Evolutionary conservation across 2,797 vertebrate species (phyloP), one percentile per base, ranked within the genome.

Genomic region (Aeoliscus strigatus): DNA sequence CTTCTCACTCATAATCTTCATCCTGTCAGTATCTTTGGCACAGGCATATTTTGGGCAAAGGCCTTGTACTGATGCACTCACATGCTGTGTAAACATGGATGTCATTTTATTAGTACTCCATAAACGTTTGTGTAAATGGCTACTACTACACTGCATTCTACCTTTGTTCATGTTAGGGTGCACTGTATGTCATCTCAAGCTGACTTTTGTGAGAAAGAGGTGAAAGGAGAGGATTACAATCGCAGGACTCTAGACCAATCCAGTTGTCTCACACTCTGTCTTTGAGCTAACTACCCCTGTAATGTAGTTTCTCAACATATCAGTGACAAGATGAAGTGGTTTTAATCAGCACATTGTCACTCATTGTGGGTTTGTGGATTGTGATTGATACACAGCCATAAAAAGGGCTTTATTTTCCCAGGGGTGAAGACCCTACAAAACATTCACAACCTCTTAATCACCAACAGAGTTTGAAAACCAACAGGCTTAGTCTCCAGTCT

Each of bases 1-100:
- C 36, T 44, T 56, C 43, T 58, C 31, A 0, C 48, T 62, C 35
- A 35, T 55, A 70, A 66, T 66, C 60, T 70, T 51, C 18, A 28
- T 2, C 17, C 49, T 49, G 14, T 67, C 27, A 28, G 4, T 67
- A 50, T 65, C 42, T 25, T 14, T 34, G 14, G 8, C 24, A 21
- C 50, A 52, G 16, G 6, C 39, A 25, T 29, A 14, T 0, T 28
- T 11, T 28, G 2, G 25, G 42, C 54, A 30, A 60, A 12, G 11
- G 4, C 35, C 23, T n/a, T 23, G 16, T 6, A 4, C 2, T n/a
- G 12, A 40, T 9, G 5, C 23, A 50, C 5, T 24, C 23, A 30
- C 3, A 16, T n/a, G 9, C 16, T 13, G 7, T 39, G 9, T 8
- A 25, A 33, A 25, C 8, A 26, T n/a, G n/a, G n/a, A n/a, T n/a